A percentile compares a stretch with the other conserved stretches of the same genome.
Evolutionary conservation across 2,113 vertebrate genomes (phyloP).

Genomic region (Oenanthe oenanthe): DNA sequence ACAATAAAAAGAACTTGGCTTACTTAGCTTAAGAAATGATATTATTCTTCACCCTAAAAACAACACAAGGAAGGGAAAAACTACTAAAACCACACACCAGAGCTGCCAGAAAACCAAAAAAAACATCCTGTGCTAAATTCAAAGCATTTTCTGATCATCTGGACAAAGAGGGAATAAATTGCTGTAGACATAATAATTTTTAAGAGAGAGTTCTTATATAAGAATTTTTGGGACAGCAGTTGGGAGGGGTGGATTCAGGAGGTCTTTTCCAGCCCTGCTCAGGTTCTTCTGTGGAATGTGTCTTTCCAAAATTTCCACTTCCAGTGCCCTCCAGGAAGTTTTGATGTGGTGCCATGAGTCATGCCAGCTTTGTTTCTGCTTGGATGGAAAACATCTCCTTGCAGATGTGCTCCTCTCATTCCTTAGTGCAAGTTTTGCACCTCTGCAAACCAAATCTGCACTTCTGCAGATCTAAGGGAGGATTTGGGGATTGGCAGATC

Average conservation of each 20-base stretch:
- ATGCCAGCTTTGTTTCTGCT: not conserved
- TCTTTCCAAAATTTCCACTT: not conserved
- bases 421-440: not conserved
- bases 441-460: not conserved
- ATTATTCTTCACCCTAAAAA: not conserved
- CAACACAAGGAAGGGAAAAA: not conserved
- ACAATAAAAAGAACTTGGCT: not conserved
- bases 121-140: not conserved
- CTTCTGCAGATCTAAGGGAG: not conserved
- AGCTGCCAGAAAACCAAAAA: not conserved
- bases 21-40: slow-evolving; percentile 6
- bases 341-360: not conserved
- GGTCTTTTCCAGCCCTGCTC: not conserved
- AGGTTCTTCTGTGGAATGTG: not conserved
- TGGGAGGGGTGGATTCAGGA: not conserved
- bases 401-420: not conserved
- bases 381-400: not conserved
- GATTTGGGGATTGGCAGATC: not conserved
- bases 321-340: not conserved
- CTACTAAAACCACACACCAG: not conserved
- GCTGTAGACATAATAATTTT: not conserved
- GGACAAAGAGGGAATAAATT: not conserved
- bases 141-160: not conserved
- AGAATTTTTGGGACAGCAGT: not conserved
- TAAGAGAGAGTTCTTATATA: not conserved